Evolutionary conservation across 2,113 vertebrate species (phyloP).

Genomic region (Pseudois nayaur): DNA sequence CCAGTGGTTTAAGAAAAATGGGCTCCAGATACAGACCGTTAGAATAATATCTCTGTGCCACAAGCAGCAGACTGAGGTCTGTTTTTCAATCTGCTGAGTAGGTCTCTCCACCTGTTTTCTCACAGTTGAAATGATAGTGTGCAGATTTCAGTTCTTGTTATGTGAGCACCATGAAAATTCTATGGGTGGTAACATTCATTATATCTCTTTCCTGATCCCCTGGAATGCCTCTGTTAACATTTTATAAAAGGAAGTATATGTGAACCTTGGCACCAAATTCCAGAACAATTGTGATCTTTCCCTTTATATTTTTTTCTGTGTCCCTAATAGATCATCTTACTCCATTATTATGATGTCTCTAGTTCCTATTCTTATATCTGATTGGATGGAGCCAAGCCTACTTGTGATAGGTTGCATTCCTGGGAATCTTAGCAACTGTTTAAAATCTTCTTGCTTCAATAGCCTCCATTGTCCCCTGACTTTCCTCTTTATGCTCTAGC

Average conservation of each 20-base stretch:
- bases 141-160: constrained; percentile 41
- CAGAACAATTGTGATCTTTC: background rate
- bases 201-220: constrained; percentile 33
- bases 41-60: background rate
- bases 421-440: background rate
- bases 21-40: background rate
- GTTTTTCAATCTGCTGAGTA: constrained; percentile 21
- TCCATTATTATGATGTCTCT: background rate
- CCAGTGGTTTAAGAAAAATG: background rate
- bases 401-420: background rate
- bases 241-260: background rate
- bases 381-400: background rate
- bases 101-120: constrained; percentile 52
- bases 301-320: background rate
- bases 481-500: background rate
- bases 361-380: background rate
- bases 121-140: constrained; percentile 7
- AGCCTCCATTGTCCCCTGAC: background rate
- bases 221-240: background rate
- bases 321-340: background rate
- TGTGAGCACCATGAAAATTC: constrained; percentile 60
- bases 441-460: background rate
- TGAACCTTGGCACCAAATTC: constrained; percentile 20
- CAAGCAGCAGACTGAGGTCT: background rate
- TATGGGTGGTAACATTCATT: background rate